A percentile compares a stretch with the other conserved stretches of the same genome.
phyloP scores from a whole-genome alignment of 2,888 invertebrate genomes.

The Spisula solida region DNA sequence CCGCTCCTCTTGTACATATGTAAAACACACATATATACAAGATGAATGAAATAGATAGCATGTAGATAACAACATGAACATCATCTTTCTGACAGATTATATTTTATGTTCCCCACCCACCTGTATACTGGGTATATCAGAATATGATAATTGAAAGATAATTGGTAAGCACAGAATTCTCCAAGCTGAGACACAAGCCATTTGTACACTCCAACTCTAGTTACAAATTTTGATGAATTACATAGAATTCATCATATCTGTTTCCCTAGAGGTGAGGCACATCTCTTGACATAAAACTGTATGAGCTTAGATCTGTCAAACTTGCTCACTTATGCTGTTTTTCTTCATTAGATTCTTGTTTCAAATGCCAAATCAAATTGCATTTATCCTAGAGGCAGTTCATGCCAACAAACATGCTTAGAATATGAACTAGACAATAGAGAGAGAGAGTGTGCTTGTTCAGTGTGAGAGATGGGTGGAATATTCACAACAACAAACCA shows the following conservation, averaged over 20 bases:
- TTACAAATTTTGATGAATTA: constrained; percentile 38
- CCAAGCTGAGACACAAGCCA: background rate
- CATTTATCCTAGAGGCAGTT: background rate
- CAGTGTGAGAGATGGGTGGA: background rate
- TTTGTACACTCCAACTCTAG: constrained; percentile 17
- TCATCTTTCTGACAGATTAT: constrained; percentile 16
- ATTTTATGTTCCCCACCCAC: constrained; percentile 27
- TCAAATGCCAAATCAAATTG: constrained; percentile 26
- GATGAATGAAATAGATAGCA: constrained; percentile 33
- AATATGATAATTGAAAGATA: constrained; percentile 14
- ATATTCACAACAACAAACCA: background rate
- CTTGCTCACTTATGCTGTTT: background rate
- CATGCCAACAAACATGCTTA: background rate
- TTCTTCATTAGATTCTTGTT: constrained; percentile 19
- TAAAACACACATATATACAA: constrained; percentile 34
- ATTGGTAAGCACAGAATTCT: constrained; percentile 13
- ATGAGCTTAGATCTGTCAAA: constrained; percentile 13
- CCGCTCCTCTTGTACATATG: constrained; percentile 25
- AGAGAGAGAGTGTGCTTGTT: background rate
- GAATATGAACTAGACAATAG: background rate
- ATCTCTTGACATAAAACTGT: background rate
- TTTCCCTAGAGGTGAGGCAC: background rate
- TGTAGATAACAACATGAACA: background rate
- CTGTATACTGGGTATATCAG: background rate
- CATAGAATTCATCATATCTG: constrained; percentile 20